These are phyloP conservation scores for Tapirus terrestris DNA, from an alignment of 2,113 vertebrate species.

Conservation along the genomic window DNA sequence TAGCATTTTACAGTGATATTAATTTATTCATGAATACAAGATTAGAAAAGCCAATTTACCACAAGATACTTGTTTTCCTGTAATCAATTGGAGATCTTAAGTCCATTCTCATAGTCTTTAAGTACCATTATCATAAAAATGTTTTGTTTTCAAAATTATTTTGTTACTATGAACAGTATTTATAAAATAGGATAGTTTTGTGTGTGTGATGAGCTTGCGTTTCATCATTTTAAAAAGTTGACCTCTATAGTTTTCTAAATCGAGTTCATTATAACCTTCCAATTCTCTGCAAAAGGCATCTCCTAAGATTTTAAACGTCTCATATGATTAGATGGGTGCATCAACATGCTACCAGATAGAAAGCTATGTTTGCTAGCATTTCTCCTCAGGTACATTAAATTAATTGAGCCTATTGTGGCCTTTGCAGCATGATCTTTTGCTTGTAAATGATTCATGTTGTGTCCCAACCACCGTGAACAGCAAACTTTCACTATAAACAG, in stretches of 20 bases:
- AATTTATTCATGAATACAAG: background rate
- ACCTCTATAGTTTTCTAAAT: background rate
- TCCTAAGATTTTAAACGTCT: background rate
- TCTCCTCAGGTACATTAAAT: conserved; percentile 78
- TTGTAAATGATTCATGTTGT: conserved; percentile 72
- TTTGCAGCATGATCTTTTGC: conserved; percentile 68
- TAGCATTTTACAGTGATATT: background rate
- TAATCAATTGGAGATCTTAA: background rate
- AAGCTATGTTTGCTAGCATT: conserved; percentile 51
- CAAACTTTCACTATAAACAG: conserved; percentile 73
- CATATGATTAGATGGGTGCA: background rate
- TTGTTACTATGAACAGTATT: background rate
- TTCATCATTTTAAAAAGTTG: background rate
- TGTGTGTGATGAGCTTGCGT: background rate
- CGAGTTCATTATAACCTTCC: background rate
- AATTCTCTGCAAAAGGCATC: background rate
- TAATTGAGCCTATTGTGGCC: conserved; percentile 61
- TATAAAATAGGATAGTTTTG: background rate
- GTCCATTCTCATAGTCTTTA: background rate
- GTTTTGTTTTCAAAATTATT: background rate
- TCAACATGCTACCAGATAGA: background rate
- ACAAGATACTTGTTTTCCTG: background rate
- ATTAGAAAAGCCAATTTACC: background rate
- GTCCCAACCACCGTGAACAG: conserved; percentile 60
- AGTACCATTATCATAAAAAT: background rate